These are phyloP conservation scores for Harmothoe impar DNA, from an alignment of 2,888 invertebrate genomes.

Conservation along the genomic window DNA sequence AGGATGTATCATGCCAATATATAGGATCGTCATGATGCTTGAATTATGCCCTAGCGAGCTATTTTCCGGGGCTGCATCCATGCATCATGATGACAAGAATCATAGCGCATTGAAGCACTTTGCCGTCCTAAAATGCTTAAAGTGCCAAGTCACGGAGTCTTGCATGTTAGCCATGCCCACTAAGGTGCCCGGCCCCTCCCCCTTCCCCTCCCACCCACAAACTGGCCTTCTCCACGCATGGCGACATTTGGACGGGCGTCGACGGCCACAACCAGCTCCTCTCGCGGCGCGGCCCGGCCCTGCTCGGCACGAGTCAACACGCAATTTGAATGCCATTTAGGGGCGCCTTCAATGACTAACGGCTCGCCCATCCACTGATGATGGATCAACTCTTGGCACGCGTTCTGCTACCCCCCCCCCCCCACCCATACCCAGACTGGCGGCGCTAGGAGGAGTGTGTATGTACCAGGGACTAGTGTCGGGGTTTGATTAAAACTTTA, in stretches of 20 bases:
- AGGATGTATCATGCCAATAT: too few species aligned
- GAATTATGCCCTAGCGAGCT: too few species aligned
- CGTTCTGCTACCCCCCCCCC: not conserved
- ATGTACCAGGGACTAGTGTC: too few species aligned
- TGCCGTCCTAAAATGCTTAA: not conserved
- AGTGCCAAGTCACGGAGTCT: not conserved
- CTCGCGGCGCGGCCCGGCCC: not conserved
- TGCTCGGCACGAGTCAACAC: not conserved
- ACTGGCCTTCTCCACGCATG: not conserved
- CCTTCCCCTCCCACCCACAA: not conserved
- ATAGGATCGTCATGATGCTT: too few species aligned
- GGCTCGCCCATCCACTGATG: not conserved
- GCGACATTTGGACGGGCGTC: too few species aligned
- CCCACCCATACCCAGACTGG: not conserved
- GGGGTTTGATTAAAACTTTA: too few species aligned
- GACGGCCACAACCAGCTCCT: not conserved
- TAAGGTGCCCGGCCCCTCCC: not conserved
- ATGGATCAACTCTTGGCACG: slow-evolving; percentile 3
- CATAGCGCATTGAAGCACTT: too few species aligned
- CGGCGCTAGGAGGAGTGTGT: too few species aligned
- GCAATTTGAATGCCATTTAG: slow-evolving; percentile 36
- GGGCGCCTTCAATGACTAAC: not conserved
- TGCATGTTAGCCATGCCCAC: not conserved
- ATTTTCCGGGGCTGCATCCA: too few species aligned
- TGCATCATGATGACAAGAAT: too few species aligned